phyloP scores from a whole-genome alignment of 2,113 vertebrate species.

The Oryzias melastigma region DNA sequence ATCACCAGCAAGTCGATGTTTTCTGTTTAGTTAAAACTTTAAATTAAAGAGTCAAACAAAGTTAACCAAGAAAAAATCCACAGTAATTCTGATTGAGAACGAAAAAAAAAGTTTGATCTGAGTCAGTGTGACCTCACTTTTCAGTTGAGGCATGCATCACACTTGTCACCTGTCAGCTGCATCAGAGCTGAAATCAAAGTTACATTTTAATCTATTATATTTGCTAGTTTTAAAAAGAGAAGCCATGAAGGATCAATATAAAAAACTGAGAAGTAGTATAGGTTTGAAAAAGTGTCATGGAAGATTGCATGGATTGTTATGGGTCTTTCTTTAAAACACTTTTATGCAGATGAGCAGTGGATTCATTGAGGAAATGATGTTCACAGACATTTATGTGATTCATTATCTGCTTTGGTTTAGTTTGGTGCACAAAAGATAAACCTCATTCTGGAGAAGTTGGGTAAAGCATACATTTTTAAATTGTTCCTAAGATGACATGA shows the following conservation, averaged over 20 bases:
- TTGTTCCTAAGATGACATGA: background rate
- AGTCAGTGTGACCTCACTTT: background rate
- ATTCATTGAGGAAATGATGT: too few species aligned
- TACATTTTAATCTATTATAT: too few species aligned
- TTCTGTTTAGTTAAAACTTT: too few species aligned
- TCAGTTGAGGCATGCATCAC: background rate
- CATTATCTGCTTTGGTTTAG: background rate
- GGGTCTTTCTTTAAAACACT: too few species aligned
- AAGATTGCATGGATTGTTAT: too few species aligned
- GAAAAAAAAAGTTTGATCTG: background rate
- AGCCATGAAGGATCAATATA: too few species aligned
- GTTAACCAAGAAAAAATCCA: background rate
- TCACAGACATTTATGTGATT: too few species aligned
- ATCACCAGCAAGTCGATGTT: background rate
- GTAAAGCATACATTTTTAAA: background rate
- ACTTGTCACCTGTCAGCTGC: slow-evolving; percentile 1
- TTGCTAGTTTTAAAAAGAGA: too few species aligned
- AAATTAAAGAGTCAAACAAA: too few species aligned
- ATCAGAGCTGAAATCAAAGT: slow-evolving; percentile 11
- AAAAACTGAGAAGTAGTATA: too few species aligned
- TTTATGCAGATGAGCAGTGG: too few species aligned
- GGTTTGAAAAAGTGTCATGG: too few species aligned
- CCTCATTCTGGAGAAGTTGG: background rate
- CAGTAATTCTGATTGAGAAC: background rate
- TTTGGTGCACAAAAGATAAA: background rate